Evolutionary conservation across 35 echinoderm and acorn worm species (phyloP).

Genomic region (Acanthaster planci): DNA sequence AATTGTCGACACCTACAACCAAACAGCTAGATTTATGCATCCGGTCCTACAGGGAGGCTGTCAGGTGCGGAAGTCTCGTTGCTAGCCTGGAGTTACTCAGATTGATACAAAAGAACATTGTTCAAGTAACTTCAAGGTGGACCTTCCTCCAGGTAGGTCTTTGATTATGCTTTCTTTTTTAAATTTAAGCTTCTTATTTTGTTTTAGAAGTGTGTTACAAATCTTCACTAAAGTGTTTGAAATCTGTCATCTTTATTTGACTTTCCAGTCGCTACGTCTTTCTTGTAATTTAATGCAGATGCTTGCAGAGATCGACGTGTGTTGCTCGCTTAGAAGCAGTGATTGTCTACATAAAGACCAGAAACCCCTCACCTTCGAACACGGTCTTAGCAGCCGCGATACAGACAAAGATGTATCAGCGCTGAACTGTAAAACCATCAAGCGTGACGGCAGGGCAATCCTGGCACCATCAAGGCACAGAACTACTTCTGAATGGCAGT

Average conservation of each 20-base stretch:
- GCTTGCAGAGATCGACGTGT: not conserved
- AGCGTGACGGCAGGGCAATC: not conserved
- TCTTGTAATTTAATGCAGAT: not conserved
- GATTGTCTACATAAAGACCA: not conserved
- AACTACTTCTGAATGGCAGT: too few species aligned
- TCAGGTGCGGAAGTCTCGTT: conserved; percentile 7
- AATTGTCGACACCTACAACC: too few species aligned
- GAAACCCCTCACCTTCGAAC: not conserved
- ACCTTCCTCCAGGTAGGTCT: conserved; percentile 1
- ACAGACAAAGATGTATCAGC: not conserved
- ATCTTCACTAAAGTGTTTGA: not conserved
- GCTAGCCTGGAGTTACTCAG: not conserved
- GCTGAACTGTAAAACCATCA: not conserved
- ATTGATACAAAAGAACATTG: not conserved
- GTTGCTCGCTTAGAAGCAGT: not conserved
- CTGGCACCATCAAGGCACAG: too few species aligned
- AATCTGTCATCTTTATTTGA: not conserved
- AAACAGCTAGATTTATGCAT: not conserved
- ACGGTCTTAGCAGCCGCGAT: not conserved
- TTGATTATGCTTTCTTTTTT: not conserved
- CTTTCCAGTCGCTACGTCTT: too few species aligned
- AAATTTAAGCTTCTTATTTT: not conserved
- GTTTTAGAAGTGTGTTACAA: not conserved
- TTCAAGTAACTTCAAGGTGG: not conserved
- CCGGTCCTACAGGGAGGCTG: not conserved